Evolutionary conservation across 2,888 invertebrate species (phyloP), one percentile per base, ranked within the genome.

Genomic region (Nomada flava): DNA sequence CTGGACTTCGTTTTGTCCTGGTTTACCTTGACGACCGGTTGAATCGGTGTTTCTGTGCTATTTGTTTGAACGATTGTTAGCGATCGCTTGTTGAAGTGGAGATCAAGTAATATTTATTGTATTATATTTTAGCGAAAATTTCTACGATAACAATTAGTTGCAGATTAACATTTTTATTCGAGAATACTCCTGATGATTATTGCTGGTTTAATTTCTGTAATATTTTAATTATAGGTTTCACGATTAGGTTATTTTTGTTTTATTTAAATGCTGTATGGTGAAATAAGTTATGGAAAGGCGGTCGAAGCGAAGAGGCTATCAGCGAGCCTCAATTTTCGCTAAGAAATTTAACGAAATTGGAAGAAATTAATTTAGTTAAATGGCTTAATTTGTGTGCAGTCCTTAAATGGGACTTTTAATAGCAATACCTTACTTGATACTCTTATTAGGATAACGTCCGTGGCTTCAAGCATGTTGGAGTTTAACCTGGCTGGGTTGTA

Each of bases 1-100:
- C 26, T 26, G 15, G 42, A 63, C 26, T 42, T 82, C 69, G 53
- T 76, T 74, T 62, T 62, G 57, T 63, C 76, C 70, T 64, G 65
- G 55, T 67, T 70, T 55, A 59, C 36, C 57, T 62, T 62, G 62
- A 50, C 29, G 57, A 47, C 67, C 47, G 20, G 73, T 67, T 57
- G 20, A n/a, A 59, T n/a, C 23, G 29, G 20, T 9, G 20, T 50
- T 15, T 23, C n/a, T 60, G 26, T 44, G 57, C 4, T 44, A 15
- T 47, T 44, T 7, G 9, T 44, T 18, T 5, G 18, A n/a, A 26
- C 29, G 57, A 59, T 59, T 18, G 11, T 20, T 53, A 42, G 11
- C 23, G 42, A 36, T 68, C 18, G 18, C 3, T 7, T 23, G 44
- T 1, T 2, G 13, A 13, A 68, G 55, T 26, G 15, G 15, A 3